Evolutionary conservation across 2,113 vertebrate species (phyloP), one percentile per base, ranked within the genome.

Genomic region (Paralichthys olivaceus): DNA sequence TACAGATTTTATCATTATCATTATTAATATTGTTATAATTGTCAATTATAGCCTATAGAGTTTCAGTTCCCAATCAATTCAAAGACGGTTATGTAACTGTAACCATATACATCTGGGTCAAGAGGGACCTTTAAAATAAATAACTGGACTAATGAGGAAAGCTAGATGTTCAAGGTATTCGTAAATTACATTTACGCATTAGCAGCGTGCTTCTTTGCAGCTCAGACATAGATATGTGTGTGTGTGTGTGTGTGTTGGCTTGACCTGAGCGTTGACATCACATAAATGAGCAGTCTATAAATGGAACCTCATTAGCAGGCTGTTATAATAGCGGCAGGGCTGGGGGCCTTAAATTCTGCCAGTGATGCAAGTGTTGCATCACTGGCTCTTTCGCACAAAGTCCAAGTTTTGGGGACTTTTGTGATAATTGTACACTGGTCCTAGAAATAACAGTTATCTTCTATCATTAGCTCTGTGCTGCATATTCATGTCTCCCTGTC

Each of bases 241-340:
- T 68, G 51, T 70, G 69, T 70, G 65, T 84, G 75, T 68, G 72
- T 75, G 80, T 75, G 84, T 77, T 78, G 40, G 80, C 54, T 68
- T 86, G 88, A 93, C 92, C 92, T 85, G 53, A 82, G 72, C 83
- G 60, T 55, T 92, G 89, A 92, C 91, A 90, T 91, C 79, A 84
- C 87, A 90, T 87, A 90, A 92, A 92, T 91, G 87, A 90, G 84
- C 47, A 57, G 77, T 29, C 91, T 93, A 93, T 89, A 89, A 90
- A 86, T 84, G 87, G 92, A 91, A 93, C 55, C 91, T 92, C 90
- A 92, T 92, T 93, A 93, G 73, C 68, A 20, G 68, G 72, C 78
- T 75, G 72, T 76, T 89, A 87, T 86, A 91, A 87, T 84, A 83
- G 89, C 87, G 78, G 78, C 79, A 67, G 79, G 69, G 73, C 77